phyloP scores from a whole-genome alignment of 2,113 vertebrate genomes.

The Antechinus stuartii region DNA sequence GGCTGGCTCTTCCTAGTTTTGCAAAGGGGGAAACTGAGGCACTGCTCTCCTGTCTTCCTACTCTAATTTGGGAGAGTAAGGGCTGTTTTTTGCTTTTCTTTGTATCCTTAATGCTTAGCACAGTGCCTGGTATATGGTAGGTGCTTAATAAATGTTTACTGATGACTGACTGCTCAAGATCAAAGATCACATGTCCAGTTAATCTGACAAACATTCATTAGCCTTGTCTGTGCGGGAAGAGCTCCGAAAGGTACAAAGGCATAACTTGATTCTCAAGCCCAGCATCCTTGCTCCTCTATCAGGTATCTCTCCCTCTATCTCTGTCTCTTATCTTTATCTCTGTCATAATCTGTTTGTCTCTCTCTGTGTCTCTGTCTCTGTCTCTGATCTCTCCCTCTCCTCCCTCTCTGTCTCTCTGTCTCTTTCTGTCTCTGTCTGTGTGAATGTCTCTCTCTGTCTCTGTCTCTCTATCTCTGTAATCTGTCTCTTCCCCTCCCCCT shows the following conservation, averaged over 20 bases:
- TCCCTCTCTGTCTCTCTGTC: no score
- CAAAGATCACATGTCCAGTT: neutral
- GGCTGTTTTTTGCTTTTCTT: neutral
- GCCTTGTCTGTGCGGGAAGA: neutral
- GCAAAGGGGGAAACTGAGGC: no score
- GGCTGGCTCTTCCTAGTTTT: neutral
- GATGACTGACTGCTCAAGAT: neutral
- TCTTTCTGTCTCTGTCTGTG: slow-evolving; percentile 49
- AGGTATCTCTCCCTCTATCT: neutral
- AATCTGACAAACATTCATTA: neutral
- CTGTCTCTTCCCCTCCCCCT: slow-evolving; percentile 59
- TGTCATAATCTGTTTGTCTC: no score
- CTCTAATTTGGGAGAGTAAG: neutral
- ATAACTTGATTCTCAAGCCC: neutral
- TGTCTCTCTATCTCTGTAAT: slow-evolving; percentile 24
- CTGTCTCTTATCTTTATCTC: neutral
- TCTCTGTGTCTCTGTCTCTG: no score
- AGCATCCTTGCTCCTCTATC: neutral
- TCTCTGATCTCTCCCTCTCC: no score
- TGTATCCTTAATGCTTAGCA: neutral
- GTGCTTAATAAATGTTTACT: neutral
- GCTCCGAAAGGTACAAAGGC: neutral
- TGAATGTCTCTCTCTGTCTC: slow-evolving; percentile 38
- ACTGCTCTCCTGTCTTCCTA: neutral
- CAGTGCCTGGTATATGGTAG: neutral